Percentiles rank a stretch among this genome's conserved stretches.
Evolutionary conservation across 2,113 vertebrate genomes (phyloP).

Genomic region (Cranoglanis bouderius): DNA sequence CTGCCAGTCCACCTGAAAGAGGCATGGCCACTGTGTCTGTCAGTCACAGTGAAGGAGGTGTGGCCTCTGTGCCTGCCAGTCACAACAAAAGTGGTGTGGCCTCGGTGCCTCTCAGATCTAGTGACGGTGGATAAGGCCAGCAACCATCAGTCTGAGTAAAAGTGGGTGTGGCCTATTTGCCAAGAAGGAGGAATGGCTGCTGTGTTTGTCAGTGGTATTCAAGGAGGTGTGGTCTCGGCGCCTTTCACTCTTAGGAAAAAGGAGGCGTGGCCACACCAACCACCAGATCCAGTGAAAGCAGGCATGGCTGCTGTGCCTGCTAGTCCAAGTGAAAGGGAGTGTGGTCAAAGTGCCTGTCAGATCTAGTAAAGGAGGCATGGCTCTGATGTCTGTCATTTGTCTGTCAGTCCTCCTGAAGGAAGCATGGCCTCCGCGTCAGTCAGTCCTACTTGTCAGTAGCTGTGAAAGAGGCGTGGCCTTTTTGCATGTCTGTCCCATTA

Average conservation of each 20-base stretch:
- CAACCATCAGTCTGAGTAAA: neutral
- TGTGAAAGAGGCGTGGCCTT: neutral
- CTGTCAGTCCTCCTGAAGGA: neutral
- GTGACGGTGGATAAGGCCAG: neutral
- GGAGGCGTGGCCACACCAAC: neutral
- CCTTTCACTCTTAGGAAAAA: neutral
- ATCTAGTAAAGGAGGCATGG: neutral
- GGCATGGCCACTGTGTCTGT: neutral
- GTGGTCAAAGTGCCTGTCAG: neutral
- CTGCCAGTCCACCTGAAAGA: neutral
- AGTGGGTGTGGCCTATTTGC: neutral
- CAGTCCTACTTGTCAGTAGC: neutral
- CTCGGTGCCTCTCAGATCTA: neutral
- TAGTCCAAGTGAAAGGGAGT: neutral
- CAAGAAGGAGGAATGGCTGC: neutral
- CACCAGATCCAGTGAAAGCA: neutral
- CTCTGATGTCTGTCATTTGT: neutral
- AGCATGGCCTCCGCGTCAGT: neutral
- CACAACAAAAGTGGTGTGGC: neutral
- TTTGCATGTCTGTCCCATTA: neutral
- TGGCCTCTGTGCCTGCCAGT: neutral
- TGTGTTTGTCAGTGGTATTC: neutral
- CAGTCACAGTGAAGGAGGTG: too few relatives aligned
- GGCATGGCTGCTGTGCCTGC: neutral
- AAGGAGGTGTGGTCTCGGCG: neutral